Base-by-base conservation (phyloP, 1,140 invertebrate species). In the Tenebrio molitor region DNA sequence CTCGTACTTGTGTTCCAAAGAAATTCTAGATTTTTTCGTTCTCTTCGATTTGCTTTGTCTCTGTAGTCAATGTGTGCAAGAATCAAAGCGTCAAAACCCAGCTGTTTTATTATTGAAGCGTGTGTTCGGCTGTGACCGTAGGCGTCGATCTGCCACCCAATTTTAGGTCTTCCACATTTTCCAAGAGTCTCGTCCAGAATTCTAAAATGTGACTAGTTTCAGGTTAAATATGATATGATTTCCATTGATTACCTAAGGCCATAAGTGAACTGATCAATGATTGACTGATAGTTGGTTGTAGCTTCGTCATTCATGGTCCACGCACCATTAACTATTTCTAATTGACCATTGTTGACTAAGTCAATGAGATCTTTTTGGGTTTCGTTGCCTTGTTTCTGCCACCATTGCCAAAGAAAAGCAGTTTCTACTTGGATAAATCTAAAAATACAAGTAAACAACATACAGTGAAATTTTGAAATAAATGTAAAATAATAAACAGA, bases 241-340 rank as follows among this genome's bases (percentile, higher is more conserved):
- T 33, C n/a, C n/a, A 33, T 4, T 33, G 29, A 4, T 58, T 76
- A 88, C 87, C 86, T 84, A 12, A 88, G 80, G 10, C 87, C 88
- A 86, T 86, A 88, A 58, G 88, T 87, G 83, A 92, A 92, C 79
- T 95, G 92, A 80, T 96, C 93, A 73, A 96, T 92, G n/a, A 93
- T 91, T 36, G 91, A 90, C 44, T 89, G 87, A 79, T 96, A 96
- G 82, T 95, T 91, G 1, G 90, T 86, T 0, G 89, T 84, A 0
- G 93, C 93, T 79, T 95, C 93, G 80, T 95, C 94, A 81, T 94
- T 92, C 91, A 93, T 92, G 71, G 87, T 88, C 90, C 90, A 92
- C 2, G 86, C 87, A 0, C 91, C 91, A 2, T 86, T 87, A 70
- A 89, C 90, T 78, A 96, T 92, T 82, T 95, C 92, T 10, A 96